These are phyloP conservation scores for Hippocampus zosterae DNA, from an alignment of 2,113 vertebrate species.

Conservation along the genomic window DNA sequence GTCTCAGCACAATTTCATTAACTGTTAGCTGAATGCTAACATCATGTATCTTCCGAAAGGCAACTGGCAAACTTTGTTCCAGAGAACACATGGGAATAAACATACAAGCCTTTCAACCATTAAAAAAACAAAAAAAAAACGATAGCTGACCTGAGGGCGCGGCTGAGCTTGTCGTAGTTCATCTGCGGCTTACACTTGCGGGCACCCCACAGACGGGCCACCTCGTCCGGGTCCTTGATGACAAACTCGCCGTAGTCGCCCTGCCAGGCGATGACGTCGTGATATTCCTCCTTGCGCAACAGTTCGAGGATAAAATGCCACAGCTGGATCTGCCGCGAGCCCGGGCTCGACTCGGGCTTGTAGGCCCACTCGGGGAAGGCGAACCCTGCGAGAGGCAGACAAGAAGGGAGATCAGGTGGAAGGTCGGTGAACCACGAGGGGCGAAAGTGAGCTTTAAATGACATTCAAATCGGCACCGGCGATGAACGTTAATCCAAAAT, in stretches of 20 bases:
- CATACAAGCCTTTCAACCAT: too few species aligned
- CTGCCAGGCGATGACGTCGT: constrained; percentile 91
- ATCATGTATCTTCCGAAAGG: too few species aligned
- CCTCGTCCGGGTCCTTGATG: constrained; percentile 87
- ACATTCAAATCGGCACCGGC: too few species aligned
- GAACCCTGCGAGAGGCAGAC: constrained; percentile 69
- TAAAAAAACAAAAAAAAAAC: too few species aligned
- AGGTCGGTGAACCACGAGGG: too few species aligned
- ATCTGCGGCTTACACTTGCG: constrained; percentile 91
- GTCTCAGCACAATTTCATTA: too few species aligned
- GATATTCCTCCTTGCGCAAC: constrained; percentile 84
- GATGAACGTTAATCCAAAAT: too few species aligned
- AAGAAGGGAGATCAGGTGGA: neutral
- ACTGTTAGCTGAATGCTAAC: too few species aligned
- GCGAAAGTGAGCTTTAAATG: too few species aligned
- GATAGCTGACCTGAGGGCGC: constrained; percentile 73
- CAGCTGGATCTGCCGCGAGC: constrained; percentile 89
- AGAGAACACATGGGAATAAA: too few species aligned
- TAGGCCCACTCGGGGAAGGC: constrained; percentile 91
- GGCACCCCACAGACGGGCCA: constrained; percentile 85
- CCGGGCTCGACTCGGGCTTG: constrained; percentile 86
- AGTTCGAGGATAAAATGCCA: constrained; percentile 93
- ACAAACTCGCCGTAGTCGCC: constrained; percentile 91
- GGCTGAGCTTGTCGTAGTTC: constrained; percentile 90
- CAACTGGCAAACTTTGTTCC: too few species aligned